Evolutionary conservation across 2,113 vertebrate species (phyloP).

Genomic region (Centrocercus urophasianus): DNA sequence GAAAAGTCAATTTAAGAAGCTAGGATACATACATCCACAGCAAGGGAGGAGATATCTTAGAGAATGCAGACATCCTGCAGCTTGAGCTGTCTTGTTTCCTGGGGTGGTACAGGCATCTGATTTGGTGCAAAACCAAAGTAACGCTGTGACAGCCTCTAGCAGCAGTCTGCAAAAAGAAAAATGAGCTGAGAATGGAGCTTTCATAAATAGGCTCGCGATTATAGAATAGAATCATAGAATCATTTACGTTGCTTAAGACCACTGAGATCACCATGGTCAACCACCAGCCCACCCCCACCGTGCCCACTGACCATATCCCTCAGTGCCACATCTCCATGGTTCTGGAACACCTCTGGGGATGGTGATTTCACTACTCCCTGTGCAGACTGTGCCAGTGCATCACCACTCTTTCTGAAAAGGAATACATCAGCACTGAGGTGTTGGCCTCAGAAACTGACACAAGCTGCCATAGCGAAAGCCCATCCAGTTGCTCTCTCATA

Average conservation of each 20-base stretch:
- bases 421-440: no score
- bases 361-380: no score
- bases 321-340: no score
- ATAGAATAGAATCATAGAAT: no score
- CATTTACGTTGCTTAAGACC: no score
- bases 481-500: neutral
- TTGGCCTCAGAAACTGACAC: neutral
- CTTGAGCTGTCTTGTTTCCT: neutral
- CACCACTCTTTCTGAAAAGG: no score
- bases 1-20: conserved; percentile 60
- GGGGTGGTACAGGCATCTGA: neutral
- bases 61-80: neutral
- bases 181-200: neutral
- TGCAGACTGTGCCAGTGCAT: no score
- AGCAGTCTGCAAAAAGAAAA: neutral
- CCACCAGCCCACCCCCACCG: no score
- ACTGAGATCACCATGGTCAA: no score
- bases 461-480: neutral
- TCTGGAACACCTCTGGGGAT: no score
- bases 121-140: neutral
- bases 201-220: neutral
- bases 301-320: no score
- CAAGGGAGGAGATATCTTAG: neutral
- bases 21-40: neutral
- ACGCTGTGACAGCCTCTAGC: neutral